Base-by-base conservation (phyloP, 37 sponge, comb jelly and placozoan genomes). In the Tethya wilhelma region DNA sequence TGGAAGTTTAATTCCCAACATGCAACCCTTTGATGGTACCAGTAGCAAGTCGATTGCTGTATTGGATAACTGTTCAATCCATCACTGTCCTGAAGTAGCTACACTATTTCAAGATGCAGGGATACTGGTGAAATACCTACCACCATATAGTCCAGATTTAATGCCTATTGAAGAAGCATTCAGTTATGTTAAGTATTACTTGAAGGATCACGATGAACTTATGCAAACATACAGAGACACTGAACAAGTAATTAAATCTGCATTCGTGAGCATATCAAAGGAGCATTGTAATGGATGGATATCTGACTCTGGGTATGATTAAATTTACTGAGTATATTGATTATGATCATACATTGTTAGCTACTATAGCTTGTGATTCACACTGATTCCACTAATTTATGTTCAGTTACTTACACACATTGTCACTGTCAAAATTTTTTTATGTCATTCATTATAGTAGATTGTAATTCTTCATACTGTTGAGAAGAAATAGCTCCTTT, bases 161-260 rank as follows among this genome's bases (percentile, higher is more conserved):
- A 77, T 38, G 3, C 64, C 78, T 40, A 38, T 34, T 25, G 64
- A 77, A 29, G 64, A 38, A 11, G 31, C 64, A 5, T 77, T 77
- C 23, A 62, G 64, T 9, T 62, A 40, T 62, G 30, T 77, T 2
- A 77, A 77, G 64, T 79, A 20, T 8, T 79, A 76, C 42, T 44
- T 76, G 4, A 76, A 73, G 8, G 56, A 73, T 7, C 81, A 80
- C 56, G 81, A 80, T 72, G 74, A 82, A n/a, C 2, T 82, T 11
- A 28, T 71, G 23, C 53, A 82, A 40, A 56, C 5, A 44, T 1
- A 44, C 4, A 66, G 6, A 32, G 57, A 65, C 43, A 33, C 56
- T 4, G 30, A 2, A 5, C 36, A 14, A 41, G 44, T 79, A 43
- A 29, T 79, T 1, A 26, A 77, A 38, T 40, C 64, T 77, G 77